Conservation (phyloP, 2,113 vertebrate species). For the Athene cunicularia region DNA sequence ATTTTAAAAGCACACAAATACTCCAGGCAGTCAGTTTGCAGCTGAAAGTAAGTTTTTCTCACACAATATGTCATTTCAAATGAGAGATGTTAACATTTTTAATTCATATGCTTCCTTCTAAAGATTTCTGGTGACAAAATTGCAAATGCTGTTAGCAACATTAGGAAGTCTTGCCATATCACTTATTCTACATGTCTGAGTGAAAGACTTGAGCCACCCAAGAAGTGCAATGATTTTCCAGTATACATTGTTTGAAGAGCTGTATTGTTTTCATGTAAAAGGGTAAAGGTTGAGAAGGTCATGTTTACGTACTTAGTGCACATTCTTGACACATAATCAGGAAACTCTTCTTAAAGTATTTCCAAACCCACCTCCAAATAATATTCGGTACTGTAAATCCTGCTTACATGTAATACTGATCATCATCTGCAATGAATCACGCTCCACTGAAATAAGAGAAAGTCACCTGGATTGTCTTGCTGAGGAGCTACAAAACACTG, state of each 20-base stretch:
- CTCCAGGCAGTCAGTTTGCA: neutral
- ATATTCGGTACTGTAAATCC: neutral
- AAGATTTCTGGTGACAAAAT: slow-evolving; percentile 47
- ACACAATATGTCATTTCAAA: neutral
- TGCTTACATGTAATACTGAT: accelerated
- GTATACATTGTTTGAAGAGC: neutral
- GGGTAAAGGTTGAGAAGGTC: neutral
- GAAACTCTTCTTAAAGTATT: slow-evolving; percentile 11
- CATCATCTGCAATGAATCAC: neutral
- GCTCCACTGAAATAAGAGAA: neutral
- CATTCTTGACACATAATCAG: neutral
- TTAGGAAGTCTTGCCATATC: slow-evolving; percentile 2
- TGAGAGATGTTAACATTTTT: slow-evolving; percentile 7
- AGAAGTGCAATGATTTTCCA: neutral
- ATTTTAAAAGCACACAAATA: slow-evolving; percentile 19
- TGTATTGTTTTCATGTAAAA: neutral
- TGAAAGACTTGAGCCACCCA: slow-evolving; percentile 5
- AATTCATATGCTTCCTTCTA: slow-evolving; percentile 19
- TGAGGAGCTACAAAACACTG: neutral
- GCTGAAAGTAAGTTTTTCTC: neutral
- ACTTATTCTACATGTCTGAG: neutral
- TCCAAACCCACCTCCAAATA: slow-evolving; percentile 10
- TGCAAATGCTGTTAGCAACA: neutral
- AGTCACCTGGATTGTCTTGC: neutral
- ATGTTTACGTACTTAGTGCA: neutral